These are phyloP conservation scores for Scaptomyza tumidula DNA, from an alignment of 2,888 invertebrate species.

Conservation along the genomic window DNA sequence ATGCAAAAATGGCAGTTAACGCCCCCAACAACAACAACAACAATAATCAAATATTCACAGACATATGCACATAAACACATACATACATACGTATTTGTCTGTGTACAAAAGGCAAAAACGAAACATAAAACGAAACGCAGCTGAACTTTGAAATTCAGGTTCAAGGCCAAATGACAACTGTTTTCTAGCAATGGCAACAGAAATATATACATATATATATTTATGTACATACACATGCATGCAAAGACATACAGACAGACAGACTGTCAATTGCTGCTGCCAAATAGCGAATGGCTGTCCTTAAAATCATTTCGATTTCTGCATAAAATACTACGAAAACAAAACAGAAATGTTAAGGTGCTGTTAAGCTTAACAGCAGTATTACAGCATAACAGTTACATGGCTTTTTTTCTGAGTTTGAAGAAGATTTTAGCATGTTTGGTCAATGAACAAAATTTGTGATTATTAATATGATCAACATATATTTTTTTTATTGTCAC, in stretches of 20 bases:
- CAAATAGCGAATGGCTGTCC: neutral
- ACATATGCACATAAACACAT: neutral
- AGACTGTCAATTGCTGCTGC: conserved; percentile 1
- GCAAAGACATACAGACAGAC: neutral
- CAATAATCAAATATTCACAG: neutral
- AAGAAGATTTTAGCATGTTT: too few species aligned
- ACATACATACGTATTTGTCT: conserved; percentile 1
- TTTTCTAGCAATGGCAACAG: conserved; percentile 53
- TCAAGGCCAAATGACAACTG: conserved; percentile 70
- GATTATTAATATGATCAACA: too few species aligned
- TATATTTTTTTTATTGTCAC: too few species aligned
- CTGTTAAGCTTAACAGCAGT: neutral
- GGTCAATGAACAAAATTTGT: too few species aligned
- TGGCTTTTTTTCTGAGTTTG: neutral
- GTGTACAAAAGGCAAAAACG: conserved; percentile 35
- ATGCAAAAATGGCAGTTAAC: conserved; percentile 42
- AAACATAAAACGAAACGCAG: conserved; percentile 18
- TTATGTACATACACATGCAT: neutral
- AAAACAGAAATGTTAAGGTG: neutral
- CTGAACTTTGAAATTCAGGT: conserved; percentile 70
- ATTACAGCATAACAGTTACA: neutral
- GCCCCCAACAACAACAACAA: conserved; percentile 13
- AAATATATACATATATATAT: neutral
- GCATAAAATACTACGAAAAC: neutral
- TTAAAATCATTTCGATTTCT: neutral